These are phyloP conservation scores for Tanytarsus gracilentus DNA, from an alignment of 2,888 invertebrate species.

Conservation along the genomic window DNA sequence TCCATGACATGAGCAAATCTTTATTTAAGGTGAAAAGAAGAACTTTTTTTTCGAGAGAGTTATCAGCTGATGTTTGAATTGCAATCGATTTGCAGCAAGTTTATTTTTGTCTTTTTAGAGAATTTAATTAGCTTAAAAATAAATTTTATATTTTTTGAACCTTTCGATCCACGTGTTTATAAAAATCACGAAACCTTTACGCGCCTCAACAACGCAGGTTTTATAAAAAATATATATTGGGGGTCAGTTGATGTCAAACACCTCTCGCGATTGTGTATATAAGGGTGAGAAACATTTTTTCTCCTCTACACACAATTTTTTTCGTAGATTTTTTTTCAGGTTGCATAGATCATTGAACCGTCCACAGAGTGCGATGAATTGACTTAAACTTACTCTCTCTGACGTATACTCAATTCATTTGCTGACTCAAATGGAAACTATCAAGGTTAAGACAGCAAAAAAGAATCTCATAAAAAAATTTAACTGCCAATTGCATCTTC, in stretches of 20 bases:
- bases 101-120: no score
- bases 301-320: not conserved
- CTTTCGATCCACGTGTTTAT: no score
- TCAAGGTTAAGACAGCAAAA: not conserved
- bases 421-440: conserved; percentile 2
- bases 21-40: no score
- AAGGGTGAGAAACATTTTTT: not conserved
- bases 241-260: conserved; percentile 19
- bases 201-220: no score
- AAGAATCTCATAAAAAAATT: not conserved
- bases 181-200: no score
- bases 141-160: no score
- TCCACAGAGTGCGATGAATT: conserved; percentile 24
- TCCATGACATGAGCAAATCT: no score
- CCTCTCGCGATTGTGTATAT: not conserved
- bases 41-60: no score
- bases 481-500: conserved; percentile 23
- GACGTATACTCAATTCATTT: not conserved
- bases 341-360: conserved; percentile 22
- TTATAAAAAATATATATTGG: not conserved
- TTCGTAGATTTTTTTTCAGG: conserved; percentile 12
- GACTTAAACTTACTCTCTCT: conserved; percentile 14
- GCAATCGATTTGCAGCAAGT: no score
- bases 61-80: no score
- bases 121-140: no score